These are phyloP conservation scores for Pentalonia nigronervosa DNA, from an alignment of 1,140 invertebrate species.

Conservation along the genomic window DNA sequence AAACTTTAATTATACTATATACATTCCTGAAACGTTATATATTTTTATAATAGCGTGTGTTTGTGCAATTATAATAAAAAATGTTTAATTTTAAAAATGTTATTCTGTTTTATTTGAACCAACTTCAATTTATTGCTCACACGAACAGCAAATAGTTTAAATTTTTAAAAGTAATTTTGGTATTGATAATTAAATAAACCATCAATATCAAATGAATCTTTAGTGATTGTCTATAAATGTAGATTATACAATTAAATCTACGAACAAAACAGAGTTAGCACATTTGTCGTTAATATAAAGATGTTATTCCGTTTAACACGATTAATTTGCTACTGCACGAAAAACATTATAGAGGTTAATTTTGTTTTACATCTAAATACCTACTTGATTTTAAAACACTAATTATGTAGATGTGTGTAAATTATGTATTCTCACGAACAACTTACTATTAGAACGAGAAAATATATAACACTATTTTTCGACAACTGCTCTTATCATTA, in stretches of 20 bases:
- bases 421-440: neutral
- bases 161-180: neutral
- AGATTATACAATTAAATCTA: neutral
- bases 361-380: conserved; percentile 1
- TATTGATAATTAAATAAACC: neutral
- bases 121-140: neutral
- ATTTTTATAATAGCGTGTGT: neutral
- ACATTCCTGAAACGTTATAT: neutral
- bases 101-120: neutral
- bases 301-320: neutral
- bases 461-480: neutral
- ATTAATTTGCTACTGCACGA: neutral
- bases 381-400: neutral
- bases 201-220: neutral
- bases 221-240: neutral
- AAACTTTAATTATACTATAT: neutral
- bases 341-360: neutral
- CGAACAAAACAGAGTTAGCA: neutral
- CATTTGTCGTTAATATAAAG: neutral
- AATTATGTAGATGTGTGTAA: neutral
- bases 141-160: neutral
- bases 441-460: neutral
- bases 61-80: neutral
- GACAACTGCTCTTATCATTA: neutral
- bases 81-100: neutral